Evolutionary conservation across 2,113 vertebrate genomes (phyloP).

Genomic region (Sigmodon hispidus): DNA sequence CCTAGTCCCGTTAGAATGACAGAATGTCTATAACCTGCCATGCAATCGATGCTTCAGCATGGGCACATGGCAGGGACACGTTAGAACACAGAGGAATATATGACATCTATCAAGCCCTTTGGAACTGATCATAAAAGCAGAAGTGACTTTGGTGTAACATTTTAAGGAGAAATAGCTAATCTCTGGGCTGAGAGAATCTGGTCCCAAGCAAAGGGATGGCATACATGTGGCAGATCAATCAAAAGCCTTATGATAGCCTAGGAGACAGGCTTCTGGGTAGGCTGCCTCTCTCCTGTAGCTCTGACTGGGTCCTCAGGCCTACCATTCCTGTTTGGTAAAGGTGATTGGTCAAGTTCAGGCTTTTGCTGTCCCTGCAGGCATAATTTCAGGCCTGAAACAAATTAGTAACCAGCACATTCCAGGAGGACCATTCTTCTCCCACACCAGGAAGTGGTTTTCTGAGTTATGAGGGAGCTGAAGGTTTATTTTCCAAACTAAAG

Average conservation of each 20-base stretch:
- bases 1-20: neutral
- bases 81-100: neutral
- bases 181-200: neutral
- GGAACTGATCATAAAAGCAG: neutral
- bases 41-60: neutral
- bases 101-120: neutral
- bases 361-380: neutral
- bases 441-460: neutral
- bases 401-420: neutral
- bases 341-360: neutral
- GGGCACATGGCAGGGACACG: neutral
- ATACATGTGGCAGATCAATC: neutral
- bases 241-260: too few relatives aligned
- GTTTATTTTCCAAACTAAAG: constrained; percentile 16
- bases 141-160: neutral
- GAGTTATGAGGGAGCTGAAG: neutral
- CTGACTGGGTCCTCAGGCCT: neutral
- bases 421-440: neutral
- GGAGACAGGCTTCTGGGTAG: neutral
- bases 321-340: neutral
- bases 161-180: neutral
- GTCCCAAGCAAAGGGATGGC: neutral
- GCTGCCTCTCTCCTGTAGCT: neutral
- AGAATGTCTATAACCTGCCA: neutral
- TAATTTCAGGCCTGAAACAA: neutral